Base-by-base conservation (phyloP, 2,888 invertebrate genomes). In the Ophion ventricosus region DNA sequence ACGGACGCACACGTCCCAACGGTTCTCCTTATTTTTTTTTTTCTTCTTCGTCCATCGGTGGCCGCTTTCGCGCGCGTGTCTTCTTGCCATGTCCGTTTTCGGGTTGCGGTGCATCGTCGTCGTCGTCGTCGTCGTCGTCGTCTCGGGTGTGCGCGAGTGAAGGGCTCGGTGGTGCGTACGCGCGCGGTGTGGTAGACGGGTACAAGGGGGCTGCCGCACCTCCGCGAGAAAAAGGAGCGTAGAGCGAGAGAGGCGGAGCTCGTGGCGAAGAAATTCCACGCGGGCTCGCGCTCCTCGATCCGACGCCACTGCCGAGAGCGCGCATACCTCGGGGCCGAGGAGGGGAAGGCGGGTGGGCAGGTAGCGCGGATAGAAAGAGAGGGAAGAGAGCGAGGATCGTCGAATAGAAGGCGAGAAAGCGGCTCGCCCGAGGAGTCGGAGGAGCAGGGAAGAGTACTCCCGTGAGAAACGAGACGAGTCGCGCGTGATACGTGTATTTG, bases 241-340 rank as follows among this genome's bases (percentile, higher is more conserved):
- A 77, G 83, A 79, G 76, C 59, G 81, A 84, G 82, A 72, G 83
- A 74, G 79, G 81, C 74, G 57, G 57, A 76, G 73, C 84, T 72
- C 84, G 82, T 76, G 76, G 69, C 72, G 59, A 64, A 76, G 49
- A 63, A 82, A 85, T 85, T 85, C 85, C 85, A 66, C 26, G 35
- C 73, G 85, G 76, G 82, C 64, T 63, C 79, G 67, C 67, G 76
- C 66, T 66, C 81, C 75, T 67, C 23, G 80, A 64, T 87, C 64
- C 88, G 86, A 88, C 88, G 88, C 87, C 88, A 87, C 87, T 88
- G 88, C 80, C 87, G 83, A 76, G 72, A 85, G 83, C 84, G 81
- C 79, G 82, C 76, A 73, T 80, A 73, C 26, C 54, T 54, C n/a
- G 4, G 56, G 26, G 8, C 29, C 56, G 78, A 69, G 79, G 75